phyloP scores from a whole-genome alignment of 2,113 vertebrate species.

The Elanoides forficatus region DNA sequence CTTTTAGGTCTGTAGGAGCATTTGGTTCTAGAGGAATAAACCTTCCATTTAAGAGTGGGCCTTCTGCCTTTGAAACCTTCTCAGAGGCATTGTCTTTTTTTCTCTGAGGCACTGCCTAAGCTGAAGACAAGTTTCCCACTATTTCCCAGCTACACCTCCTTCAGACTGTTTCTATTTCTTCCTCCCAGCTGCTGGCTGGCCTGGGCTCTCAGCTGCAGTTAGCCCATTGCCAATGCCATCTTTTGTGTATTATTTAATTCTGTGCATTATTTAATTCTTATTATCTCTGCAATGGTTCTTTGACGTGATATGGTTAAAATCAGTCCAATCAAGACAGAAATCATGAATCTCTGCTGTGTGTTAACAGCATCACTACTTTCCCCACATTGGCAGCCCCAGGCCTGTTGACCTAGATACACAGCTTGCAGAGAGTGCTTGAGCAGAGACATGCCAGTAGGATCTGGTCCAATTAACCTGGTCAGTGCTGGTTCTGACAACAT shows the following conservation, averaged over 20 bases:
- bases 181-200: not conserved
- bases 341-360: not conserved
- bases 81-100: not conserved
- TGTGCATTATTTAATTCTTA: not conserved
- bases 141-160: not conserved
- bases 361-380: not conserved
- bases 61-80: not conserved
- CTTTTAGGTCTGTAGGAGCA: not conserved
- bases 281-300: not conserved
- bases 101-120: not conserved
- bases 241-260: not conserved
- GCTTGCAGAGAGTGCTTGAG: not conserved
- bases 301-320: not conserved
- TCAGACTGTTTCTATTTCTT: not conserved
- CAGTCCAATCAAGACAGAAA: not conserved
- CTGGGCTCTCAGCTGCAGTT: too few species aligned
- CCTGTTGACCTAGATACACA: not conserved
- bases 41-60: not conserved
- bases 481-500: not conserved
- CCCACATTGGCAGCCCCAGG: not conserved
- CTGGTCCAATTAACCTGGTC: not conserved
- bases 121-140: not conserved
- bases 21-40: not conserved
- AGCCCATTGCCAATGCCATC: not conserved
- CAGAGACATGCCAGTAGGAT: not conserved